Percentiles rank a stretch among this genome's conserved stretches.
These are phyloP conservation scores for Schmidtea mediterranea DNA, from an alignment of 1,140 invertebrate species.

Conservation along the genomic window DNA sequence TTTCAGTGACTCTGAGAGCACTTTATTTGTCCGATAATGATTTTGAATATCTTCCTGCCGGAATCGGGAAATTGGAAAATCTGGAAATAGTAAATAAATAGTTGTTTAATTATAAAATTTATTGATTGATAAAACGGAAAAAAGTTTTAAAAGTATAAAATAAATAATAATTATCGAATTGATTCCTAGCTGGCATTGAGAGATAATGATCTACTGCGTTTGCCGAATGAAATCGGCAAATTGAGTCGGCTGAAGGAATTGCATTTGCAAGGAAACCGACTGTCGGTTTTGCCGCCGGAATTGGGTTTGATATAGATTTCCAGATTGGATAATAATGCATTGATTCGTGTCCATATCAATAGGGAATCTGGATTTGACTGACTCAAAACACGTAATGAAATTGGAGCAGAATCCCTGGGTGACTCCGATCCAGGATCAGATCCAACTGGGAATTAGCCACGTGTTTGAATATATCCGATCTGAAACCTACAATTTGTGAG, in stretches of 20 bases:
- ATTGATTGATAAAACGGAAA: no score
- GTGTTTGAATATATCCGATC: conserved; percentile 70
- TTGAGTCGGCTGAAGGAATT: conserved; percentile 53
- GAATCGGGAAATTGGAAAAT: conserved; percentile 73
- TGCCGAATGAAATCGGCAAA: conserved; percentile 74
- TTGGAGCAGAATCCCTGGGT: conserved; percentile 94
- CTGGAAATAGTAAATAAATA: no score
- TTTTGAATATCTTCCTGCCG: conserved; percentile 63
- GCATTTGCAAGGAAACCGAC: conserved; percentile 67
- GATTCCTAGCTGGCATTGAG: conserved; percentile 53
- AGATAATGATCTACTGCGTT: conserved; percentile 71
- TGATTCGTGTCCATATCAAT: no score
- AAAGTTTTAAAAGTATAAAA: no score
- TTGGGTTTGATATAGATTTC: no score
- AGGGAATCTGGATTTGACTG: conserved; percentile 60
- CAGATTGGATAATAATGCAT: no score
- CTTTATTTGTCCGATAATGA: conserved; percentile 94
- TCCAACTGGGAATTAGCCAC: conserved; percentile 65
- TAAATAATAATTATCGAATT: no score
- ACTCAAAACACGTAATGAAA: conserved; percentile 68
- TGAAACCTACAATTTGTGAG: conserved; percentile 57
- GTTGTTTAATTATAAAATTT: no score
- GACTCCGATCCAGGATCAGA: conserved; percentile 73
- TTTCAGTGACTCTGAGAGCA: conserved; percentile 66
- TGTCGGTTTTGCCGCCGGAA: conserved; percentile 76